Percentiles rank a stretch among this genome's conserved stretches.
These are phyloP conservation scores for Crambe crambe DNA, from an alignment of 37 sponge, comb jelly and placozoan genomes.

Conservation along the genomic window DNA sequence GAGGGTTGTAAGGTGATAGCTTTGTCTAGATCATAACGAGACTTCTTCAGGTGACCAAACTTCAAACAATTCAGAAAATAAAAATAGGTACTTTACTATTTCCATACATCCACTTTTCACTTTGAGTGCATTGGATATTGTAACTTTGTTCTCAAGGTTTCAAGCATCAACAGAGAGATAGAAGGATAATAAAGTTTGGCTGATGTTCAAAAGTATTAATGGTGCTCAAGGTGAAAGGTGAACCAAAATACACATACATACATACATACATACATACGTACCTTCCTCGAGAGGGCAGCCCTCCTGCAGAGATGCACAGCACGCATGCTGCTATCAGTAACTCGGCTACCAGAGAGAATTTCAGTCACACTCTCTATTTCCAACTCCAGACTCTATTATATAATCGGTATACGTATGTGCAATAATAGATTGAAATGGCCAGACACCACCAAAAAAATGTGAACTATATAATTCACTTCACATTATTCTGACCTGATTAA, in stretches of 20 bases:
- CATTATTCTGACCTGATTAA: neutral
- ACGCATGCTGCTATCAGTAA: conserved; percentile 5
- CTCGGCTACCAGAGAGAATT: neutral
- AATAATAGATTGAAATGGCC: no score
- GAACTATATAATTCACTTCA: no score
- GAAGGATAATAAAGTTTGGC: no score
- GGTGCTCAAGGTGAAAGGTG: neutral
- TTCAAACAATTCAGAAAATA: neutral
- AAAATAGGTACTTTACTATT: neutral
- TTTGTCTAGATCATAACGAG: conserved; percentile 57
- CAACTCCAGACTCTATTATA: neutral
- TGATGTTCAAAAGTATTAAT: neutral
- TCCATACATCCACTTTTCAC: neutral
- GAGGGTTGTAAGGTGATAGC: conserved; percentile 67
- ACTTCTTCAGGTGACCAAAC: conserved; percentile 71
- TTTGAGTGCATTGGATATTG: neutral
- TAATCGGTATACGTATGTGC: no score
- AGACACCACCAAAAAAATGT: no score
- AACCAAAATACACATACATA: neutral
- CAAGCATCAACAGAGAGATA: no score
- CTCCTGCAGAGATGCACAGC: conserved; percentile 51
- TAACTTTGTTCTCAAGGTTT: no score
- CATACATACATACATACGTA: conserved; percentile 2
- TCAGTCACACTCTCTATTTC: neutral
- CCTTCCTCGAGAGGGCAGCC: conserved; percentile 71